A percentile compares a stretch with the other conserved stretches of the same genome.
Evolutionary conservation across 2,888 invertebrate species (phyloP).

Genomic region (Bugula neritina): DNA sequence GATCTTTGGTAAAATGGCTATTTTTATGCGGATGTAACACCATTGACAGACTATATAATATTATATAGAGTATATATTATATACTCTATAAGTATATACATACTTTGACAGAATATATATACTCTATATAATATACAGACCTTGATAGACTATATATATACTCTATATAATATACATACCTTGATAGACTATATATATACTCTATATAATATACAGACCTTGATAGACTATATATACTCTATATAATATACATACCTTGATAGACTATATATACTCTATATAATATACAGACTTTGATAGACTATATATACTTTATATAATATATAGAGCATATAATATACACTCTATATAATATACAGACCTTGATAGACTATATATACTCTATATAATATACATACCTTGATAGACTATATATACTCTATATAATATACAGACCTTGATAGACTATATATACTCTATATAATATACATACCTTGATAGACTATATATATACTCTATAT

Average conservation of each 20-base stretch:
- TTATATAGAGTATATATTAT: neutral
- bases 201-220: neutral
- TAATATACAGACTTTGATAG: too few species aligned
- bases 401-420: neutral
- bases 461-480: too few species aligned
- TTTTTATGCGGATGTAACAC: too few species aligned
- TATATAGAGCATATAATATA: neutral
- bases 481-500: too few species aligned
- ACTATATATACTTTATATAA: too few species aligned
- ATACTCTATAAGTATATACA: neutral
- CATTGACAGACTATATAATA: neutral
- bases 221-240: neutral
- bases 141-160: neutral
- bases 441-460: neutral
- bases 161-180: neutral
- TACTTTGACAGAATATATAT: too few species aligned
- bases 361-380: neutral
- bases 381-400: neutral
- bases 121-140: neutral
- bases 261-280: too few species aligned
- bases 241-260: too few species aligned
- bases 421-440: neutral
- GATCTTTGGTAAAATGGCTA: too few species aligned
- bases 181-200: neutral
- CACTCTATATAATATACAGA: neutral